A percentile compares a stretch with the other conserved stretches of the same genome.
Conservation (phyloP, 2,113 vertebrate genomes). For the Psephotus haematonotus region DNA sequence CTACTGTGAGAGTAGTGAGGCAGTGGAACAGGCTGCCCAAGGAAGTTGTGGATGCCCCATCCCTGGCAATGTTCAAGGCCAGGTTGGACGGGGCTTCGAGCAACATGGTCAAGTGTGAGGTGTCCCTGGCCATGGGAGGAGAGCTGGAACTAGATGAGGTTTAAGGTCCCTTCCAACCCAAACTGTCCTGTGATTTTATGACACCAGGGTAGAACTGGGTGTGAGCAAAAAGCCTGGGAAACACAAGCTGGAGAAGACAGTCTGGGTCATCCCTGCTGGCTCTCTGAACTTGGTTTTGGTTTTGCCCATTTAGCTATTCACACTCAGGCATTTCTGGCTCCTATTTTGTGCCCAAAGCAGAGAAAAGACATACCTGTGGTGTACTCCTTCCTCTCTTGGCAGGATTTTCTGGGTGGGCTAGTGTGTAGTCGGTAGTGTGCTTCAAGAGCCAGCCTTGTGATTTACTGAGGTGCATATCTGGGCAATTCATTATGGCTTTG, state of each 20-base stretch:
- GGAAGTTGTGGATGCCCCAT: background rate
- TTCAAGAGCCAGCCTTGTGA: background rate
- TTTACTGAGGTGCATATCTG: background rate
- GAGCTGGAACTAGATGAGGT: background rate
- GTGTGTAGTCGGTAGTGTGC: background rate
- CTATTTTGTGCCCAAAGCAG: fast-evolving
- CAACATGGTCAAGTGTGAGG: background rate
- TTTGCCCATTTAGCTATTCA: background rate
- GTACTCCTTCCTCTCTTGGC: background rate
- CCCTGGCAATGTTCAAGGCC: background rate
- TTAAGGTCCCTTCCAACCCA: background rate
- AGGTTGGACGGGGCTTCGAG: background rate
- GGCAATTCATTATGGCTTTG: background rate
- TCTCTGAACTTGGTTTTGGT: background rate
- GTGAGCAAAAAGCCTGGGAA: background rate
- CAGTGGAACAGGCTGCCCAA: background rate
- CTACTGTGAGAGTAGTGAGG: background rate
- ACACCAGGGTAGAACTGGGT: background rate
- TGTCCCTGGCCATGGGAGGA: background rate
- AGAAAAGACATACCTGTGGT: background rate
- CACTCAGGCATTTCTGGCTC: background rate
- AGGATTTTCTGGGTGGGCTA: background rate
- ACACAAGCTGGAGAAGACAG: background rate
- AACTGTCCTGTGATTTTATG: background rate
- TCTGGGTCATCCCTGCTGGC: background rate